Evolutionary conservation across 2,113 vertebrate genomes (phyloP), one percentile per base, ranked within the genome.

Genomic region (Trichomycterus rosablanca): DNA sequence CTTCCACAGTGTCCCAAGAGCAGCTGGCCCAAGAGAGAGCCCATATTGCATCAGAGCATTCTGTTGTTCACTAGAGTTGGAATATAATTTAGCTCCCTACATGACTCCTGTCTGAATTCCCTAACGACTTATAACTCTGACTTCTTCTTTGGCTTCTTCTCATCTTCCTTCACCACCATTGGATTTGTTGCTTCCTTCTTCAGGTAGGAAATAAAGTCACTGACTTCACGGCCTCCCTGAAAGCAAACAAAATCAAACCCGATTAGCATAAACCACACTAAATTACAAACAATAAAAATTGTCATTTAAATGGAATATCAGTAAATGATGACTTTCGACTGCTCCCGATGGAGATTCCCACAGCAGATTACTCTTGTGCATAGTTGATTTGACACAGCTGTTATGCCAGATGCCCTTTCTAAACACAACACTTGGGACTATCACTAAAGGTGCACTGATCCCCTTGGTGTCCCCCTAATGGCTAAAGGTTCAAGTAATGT

Each of bases 151-250:
- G 5, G 0, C 60, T 82, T 81, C 72, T 81, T 88, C 80, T 87
- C 83, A n/a, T 91, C 92, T 54, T 97, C 94, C 78, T 89, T 83
- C 66, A 93, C 74, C 50, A 91, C 70, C 0, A 92, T 78, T 1
- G 91, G 76, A 49, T 85, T 92, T 73, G 90, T 85, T 7, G 94
- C 93, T 82, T 97, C 94, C 76, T 75, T 88, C 80, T 97, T 96
- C 86, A 99, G 84, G 78, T 94, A 98, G 74, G 88, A 85, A 70
- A 97, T 74, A 77, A 99, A 99, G 83, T 99, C 95, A 42, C 76
- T 89, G 67, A 97, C 89, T 83, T 99, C 96, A 42, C 96, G 92
- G 53, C 93, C 94, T 52, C 96, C 96, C 96, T 99, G 80, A 8
- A 76, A 54, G 10, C 12, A 26, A 55, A n/a, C 11, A 45, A 56